These are phyloP conservation scores for Yponomeuta sedellus DNA, from an alignment of 2,888 invertebrate genomes.

Conservation along the genomic window DNA sequence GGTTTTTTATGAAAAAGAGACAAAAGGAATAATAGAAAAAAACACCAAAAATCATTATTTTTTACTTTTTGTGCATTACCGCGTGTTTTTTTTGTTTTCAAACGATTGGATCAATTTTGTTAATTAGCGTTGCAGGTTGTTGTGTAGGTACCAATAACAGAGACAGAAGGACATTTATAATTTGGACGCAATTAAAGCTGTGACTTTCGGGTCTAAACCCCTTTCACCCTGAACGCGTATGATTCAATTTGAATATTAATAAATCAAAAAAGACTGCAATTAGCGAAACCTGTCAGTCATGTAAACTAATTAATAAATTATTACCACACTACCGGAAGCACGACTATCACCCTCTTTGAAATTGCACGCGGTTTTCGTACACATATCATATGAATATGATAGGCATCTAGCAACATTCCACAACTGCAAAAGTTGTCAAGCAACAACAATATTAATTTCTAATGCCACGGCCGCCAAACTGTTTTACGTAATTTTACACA, in stretches of 20 bases:
- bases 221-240: background rate
- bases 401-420: background rate
- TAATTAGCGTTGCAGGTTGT: too few species aligned
- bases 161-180: too few species aligned
- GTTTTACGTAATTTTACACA: background rate
- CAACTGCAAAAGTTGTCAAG: background rate
- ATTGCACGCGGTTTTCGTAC: background rate
- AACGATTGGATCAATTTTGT: too few species aligned
- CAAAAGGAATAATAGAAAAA: too few species aligned
- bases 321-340: background rate
- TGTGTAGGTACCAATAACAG: too few species aligned
- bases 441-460: conserved; percentile 3
- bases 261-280: background rate
- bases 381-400: too few species aligned
- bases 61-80: too few species aligned
- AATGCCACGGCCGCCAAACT: background rate
- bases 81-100: too few species aligned
- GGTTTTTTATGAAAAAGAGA: too few species aligned
- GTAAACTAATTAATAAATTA: conserved; percentile 8
- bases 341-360: background rate
- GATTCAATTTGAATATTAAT: background rate
- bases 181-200: background rate
- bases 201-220: background rate
- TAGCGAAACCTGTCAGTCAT: background rate
- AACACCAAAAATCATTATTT: too few species aligned